Evolutionary conservation across 1,140 invertebrate species (phyloP), one percentile per base, ranked within the genome.

Genomic region (Vanessa tameamea): DNA sequence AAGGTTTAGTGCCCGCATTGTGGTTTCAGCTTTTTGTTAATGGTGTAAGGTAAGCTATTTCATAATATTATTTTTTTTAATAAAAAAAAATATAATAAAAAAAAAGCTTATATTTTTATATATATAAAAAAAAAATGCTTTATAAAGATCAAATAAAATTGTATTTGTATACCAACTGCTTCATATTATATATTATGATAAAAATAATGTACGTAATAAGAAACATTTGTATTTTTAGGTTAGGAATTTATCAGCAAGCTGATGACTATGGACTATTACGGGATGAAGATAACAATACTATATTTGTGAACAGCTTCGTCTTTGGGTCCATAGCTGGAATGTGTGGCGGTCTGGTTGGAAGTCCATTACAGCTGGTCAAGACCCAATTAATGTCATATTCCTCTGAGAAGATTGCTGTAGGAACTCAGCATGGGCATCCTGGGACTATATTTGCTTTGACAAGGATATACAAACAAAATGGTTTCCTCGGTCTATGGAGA

Each of bases 341-440:
- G 81, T 79, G 82, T 37, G 92, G 92, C 16, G 93, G 86, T 0
- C 79, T 91, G 15, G 87, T 90, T 48, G 93, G 93, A 0, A 93
- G 97, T 90, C 97, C 97, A 0, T 94, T 98, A 16, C 97, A 97
- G 84, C 87, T 98, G 91, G 94, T 98, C 8, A 99, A 99, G 93
- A 98, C 97, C 0, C 98, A 98, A 84, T 90, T 99, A 8, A 98
- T 99, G 93, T 95, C 97, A 0, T 95, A 96, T 82, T 95, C 96
- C 1, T 95, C 95, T 0, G 91, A 94, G 69, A 93, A 94, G 64
- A 98, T 98, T 79, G 97, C 98, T 8, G 98, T 99, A 1, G 98
- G 98, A 0, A 95, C 96, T 84, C 98, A 99, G 82, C 98, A 98
- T 85, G 87, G 93, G 0, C 97, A 98, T 84, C 90, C 91, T 50